Conservation (phyloP, 2,888 invertebrate species). For the Trichopoda pennipes region DNA sequence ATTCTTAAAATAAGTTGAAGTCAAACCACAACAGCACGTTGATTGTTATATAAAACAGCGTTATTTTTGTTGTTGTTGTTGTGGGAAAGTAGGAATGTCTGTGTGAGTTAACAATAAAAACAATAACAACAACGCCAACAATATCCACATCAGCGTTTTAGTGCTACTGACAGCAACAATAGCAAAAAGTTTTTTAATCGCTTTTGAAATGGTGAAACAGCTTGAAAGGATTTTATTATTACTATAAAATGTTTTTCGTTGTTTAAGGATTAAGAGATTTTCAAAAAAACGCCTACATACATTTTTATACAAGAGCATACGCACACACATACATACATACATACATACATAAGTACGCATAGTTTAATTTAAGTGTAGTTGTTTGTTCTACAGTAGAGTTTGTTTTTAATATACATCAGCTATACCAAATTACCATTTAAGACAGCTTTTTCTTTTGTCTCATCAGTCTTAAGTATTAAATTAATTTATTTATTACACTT, state of each 20-base stretch:
- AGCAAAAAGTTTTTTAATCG: conserved; percentile 66
- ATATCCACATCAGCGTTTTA: conserved; percentile 21
- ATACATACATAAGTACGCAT: background rate
- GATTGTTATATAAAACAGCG: conserved; percentile 48
- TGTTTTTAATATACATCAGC: too few species aligned
- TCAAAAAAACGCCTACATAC: conserved; percentile 34
- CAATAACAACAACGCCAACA: conserved; percentile 12
- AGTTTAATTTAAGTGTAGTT: background rate
- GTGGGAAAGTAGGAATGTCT: conserved; percentile 11
- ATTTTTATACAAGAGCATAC: background rate
- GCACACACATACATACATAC: background rate
- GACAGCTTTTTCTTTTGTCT: too few species aligned
- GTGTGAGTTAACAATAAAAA: conserved; percentile 11
- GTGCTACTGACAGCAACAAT: conserved; percentile 15
- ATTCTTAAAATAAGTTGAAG: conserved; percentile 62
- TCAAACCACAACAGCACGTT: conserved; percentile 65
- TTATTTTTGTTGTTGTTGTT: conserved; percentile 7
- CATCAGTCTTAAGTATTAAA: too few species aligned
- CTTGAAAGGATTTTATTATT: conserved; percentile 68
- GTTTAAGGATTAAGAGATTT: conserved; percentile 62
- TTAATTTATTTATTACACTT: too few species aligned
- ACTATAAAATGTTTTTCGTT: conserved; percentile 61
- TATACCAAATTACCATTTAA: too few species aligned
- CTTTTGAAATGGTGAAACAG: conserved; percentile 68
- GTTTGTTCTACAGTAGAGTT: background rate